Evolutionary conservation across 2,888 invertebrate genomes (phyloP).

Genomic region (Acanthosepion esculentum): DNA sequence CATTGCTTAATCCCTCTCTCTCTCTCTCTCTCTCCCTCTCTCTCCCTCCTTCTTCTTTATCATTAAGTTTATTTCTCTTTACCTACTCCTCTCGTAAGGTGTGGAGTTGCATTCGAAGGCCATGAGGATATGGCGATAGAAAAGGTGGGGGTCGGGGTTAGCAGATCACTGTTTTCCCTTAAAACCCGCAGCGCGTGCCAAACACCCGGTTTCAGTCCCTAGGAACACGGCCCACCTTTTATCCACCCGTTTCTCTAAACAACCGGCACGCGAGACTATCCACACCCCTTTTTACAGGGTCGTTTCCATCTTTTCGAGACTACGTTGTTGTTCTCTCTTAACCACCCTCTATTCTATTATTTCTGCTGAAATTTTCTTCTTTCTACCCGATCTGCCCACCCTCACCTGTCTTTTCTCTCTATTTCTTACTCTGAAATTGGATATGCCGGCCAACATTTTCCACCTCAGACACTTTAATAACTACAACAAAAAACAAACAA

Average conservation of each 20-base stretch:
- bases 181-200: conserved; percentile 1
- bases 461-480: background rate
- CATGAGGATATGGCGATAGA: background rate
- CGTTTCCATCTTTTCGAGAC: background rate
- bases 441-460: background rate
- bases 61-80: background rate
- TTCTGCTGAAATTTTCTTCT: background rate
- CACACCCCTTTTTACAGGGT: background rate
- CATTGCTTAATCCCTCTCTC: background rate
- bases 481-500: background rate
- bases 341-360: background rate
- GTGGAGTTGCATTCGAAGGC: background rate
- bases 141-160: background rate
- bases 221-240: background rate
- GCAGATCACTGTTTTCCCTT: background rate
- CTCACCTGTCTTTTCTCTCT: background rate
- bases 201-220: background rate
- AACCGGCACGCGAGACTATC: background rate
- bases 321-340: background rate
- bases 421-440: background rate
- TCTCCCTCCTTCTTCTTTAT: background rate
- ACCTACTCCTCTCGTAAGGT: background rate
- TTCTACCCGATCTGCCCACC: background rate
- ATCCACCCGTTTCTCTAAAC: conserved; percentile 4
- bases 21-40: background rate